Base-by-base conservation (phyloP, 2,113 vertebrate genomes). In the Colinus virginianus region DNA sequence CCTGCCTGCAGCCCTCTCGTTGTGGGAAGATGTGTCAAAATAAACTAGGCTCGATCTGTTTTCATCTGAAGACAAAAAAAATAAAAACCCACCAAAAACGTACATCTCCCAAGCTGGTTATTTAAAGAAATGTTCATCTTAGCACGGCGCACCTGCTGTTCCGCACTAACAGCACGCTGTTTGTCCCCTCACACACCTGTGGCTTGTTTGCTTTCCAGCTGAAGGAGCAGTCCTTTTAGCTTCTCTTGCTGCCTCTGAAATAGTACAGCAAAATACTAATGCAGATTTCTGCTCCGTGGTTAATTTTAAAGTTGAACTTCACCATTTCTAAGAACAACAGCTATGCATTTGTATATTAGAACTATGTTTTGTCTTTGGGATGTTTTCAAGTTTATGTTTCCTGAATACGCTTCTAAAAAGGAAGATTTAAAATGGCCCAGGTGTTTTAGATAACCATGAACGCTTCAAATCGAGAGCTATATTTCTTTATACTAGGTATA, bases 1-100 rank as follows among this genome's bases (percentile, higher is more conserved):
- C 8, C 13, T 1, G 0, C 1, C 12, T 6, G 0, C 13, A 2
- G 1, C 23, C 11, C 6, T 21, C 25, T 3, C 10, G 1, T 11
- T 7, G 2, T 9, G 7, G 22, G 23, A 2, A 8, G 7, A 2
- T 4, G 3, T 8, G 16, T 18, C 4, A 49, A 68, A 48, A 0
- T 0, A 1, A 36, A 2, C 4, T 26, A 10, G 6, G 28, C 9
- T 5, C 7, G 3, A 17, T 7, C 5, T 7, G 14, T 13, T 25
- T 40, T 4, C 32, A 55, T 13, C 48, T 26, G 15, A 32, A 36
- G 6, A 8, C 16, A 85, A 38, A 40, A 40, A 40, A 40, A 40
- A 40, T 11, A 36, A 36, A 36, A 36, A 36, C 36, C 36, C 36
- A 40, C 40, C 40, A 40, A 40, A 11, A 46, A 1, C 4, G 2